Conservation (phyloP, 23 tunicate species). For the Aplidium turbinatum region DNA sequence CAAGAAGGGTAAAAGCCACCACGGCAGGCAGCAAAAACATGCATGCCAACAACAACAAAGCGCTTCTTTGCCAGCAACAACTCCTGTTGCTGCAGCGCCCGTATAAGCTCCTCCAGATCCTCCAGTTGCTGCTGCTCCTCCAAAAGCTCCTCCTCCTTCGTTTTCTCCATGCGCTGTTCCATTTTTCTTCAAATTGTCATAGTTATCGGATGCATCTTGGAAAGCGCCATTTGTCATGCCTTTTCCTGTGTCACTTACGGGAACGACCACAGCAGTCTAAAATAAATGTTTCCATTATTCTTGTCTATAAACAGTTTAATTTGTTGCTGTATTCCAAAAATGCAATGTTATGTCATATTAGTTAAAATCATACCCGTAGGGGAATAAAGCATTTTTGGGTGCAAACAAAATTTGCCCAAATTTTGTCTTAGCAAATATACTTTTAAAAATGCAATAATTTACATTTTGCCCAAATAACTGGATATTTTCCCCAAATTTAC, state of each 20-base stretch:
- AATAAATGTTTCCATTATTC: not conserved
- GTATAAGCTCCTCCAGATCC: constrained; percentile 5
- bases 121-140: constrained; percentile 1
- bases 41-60: constrained; percentile 27
- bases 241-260: constrained; percentile 27
- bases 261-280: constrained; percentile 68
- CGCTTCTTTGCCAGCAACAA: not conserved
- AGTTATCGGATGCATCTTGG: not conserved
- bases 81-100: constrained; percentile 1
- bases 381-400: not conserved
- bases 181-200: not conserved
- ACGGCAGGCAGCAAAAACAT: constrained; percentile 46
- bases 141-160: not conserved
- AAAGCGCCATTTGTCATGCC: not conserved
- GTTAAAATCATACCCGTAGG: too few relatives aligned
- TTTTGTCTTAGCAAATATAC: too few relatives aligned
- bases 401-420: too few relatives aligned
- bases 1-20: too few relatives aligned
- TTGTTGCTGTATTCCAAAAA: too few relatives aligned
- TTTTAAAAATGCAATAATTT: too few relatives aligned
- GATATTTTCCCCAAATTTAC: too few relatives aligned
- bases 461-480: too few relatives aligned
- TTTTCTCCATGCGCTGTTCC: not conserved
- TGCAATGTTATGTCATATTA: too few relatives aligned
- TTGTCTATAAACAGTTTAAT: too few relatives aligned